Conservation (phyloP, 2,888 invertebrate genomes). For the Dynastes maya region DNA sequence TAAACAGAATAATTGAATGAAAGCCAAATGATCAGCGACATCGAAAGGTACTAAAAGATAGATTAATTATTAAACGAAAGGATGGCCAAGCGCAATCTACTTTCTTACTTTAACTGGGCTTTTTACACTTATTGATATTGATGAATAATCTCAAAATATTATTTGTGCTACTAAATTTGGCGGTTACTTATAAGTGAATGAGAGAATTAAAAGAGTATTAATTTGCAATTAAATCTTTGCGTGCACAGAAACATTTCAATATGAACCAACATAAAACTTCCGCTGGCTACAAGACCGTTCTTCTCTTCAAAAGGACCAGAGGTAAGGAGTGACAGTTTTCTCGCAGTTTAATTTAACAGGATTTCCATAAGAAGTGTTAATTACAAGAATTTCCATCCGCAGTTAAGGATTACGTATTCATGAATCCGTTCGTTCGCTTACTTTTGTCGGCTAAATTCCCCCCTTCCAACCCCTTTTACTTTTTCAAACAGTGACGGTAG, state of each 20-base stretch:
- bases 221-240: neutral
- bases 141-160: too few relatives aligned
- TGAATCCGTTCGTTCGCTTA: constrained; percentile 57
- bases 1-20: too few relatives aligned
- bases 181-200: too few relatives aligned
- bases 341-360: constrained; percentile 63
- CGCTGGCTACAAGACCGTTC: constrained; percentile 43
- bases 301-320: neutral
- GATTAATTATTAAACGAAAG: too few relatives aligned
- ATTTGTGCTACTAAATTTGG: too few relatives aligned
- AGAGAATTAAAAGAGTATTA: neutral
- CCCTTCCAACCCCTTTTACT: constrained; percentile 17
- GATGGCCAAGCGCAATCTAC: too few relatives aligned
- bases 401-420: constrained; percentile 62
- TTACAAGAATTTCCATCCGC: constrained; percentile 61
- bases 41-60: too few relatives aligned
- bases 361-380: constrained; percentile 63
- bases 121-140: too few relatives aligned
- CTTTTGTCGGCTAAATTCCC: constrained; percentile 39
- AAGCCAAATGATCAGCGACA: too few relatives aligned
- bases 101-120: too few relatives aligned
- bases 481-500: constrained; percentile 13
- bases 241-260: constrained; percentile 2
- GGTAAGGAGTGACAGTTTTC: constrained; percentile 31
- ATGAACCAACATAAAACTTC: neutral